A percentile compares a stretch with the other conserved stretches of the same genome.
Evolutionary conservation across 1,140 invertebrate genomes (phyloP).

Genomic region (Callitettix versicolor): DNA sequence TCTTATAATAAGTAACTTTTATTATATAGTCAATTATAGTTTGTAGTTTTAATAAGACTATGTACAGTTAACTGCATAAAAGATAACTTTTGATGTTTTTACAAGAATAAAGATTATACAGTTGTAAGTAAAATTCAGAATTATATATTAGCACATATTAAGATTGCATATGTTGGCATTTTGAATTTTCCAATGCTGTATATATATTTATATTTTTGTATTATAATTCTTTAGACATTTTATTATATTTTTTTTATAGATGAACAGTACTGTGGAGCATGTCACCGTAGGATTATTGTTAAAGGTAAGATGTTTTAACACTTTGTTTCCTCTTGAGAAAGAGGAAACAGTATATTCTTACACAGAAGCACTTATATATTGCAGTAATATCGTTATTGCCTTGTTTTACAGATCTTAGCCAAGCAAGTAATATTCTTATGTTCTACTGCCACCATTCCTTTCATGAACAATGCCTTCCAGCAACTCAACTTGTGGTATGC

Average conservation of each 20-base stretch:
- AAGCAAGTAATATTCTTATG: conserved; percentile 56
- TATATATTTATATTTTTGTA: no score
- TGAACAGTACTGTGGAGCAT: conserved; percentile 63
- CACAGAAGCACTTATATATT: background rate
- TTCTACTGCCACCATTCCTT: conserved; percentile 87
- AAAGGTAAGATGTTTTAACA: conserved; percentile 38
- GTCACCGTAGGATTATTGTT: conserved; percentile 57
- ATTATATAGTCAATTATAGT: no score
- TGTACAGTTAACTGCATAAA: no score
- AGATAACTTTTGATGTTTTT: no score
- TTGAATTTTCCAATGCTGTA: no score
- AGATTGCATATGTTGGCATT: no score
- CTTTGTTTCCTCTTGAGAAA: background rate
- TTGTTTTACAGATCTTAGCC: conserved; percentile 37
- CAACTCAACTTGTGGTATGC: conserved; percentile 9
- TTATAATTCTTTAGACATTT: no score
- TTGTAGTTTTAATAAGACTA: no score
- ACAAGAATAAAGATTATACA: no score
- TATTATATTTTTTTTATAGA: conserved; percentile 38
- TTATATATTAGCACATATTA: no score
- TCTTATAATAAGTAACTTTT: no score
- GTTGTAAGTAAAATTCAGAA: no score
- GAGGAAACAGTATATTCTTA: background rate
- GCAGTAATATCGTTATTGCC: background rate
- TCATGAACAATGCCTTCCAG: conserved; percentile 70